Percentiles rank a stretch among this genome's conserved stretches.
Conservation (phyloP, 2,888 invertebrate species). For the Carabus problematicus region DNA sequence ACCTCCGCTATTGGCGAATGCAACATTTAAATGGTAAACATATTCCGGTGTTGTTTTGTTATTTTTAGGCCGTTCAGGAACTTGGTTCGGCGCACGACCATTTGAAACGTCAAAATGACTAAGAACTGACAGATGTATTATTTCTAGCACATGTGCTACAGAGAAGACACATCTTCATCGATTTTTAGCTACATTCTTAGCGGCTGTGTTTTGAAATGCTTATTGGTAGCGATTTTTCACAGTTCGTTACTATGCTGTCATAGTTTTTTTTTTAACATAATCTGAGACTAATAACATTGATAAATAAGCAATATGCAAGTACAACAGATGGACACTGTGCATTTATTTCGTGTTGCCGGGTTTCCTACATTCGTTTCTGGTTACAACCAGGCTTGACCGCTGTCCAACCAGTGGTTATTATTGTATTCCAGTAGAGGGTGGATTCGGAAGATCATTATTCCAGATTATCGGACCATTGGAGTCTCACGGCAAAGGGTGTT, state of each 20-base stretch:
- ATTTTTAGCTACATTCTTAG: no score
- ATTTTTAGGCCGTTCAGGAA: constrained; percentile 6
- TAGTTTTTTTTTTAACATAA: no score
- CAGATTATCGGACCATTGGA: constrained; percentile 6
- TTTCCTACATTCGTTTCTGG: neutral
- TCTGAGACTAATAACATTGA: no score
- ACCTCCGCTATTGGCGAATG: neutral
- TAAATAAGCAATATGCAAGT: no score
- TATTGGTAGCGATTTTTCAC: no score
- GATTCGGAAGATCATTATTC: constrained; percentile 8
- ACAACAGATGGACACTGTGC: neutral
- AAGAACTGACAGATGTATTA: constrained; percentile 59
- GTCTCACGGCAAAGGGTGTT: neutral
- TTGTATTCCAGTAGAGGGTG: neutral
- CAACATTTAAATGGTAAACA: constrained; percentile 2
- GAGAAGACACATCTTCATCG: constrained; percentile 40
- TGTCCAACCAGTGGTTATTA: neutral
- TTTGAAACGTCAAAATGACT: constrained; percentile 54
- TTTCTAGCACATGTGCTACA: constrained; percentile 58
- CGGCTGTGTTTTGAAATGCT: no score
- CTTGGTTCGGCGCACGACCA: constrained; percentile 11
- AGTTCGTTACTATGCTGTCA: no score
- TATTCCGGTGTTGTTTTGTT: constrained; percentile 2
- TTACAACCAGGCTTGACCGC: neutral
- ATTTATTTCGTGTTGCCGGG: neutral